Conservation (phyloP, 2,797 vertebrate species). For the Sebastes nivosus region DNA sequence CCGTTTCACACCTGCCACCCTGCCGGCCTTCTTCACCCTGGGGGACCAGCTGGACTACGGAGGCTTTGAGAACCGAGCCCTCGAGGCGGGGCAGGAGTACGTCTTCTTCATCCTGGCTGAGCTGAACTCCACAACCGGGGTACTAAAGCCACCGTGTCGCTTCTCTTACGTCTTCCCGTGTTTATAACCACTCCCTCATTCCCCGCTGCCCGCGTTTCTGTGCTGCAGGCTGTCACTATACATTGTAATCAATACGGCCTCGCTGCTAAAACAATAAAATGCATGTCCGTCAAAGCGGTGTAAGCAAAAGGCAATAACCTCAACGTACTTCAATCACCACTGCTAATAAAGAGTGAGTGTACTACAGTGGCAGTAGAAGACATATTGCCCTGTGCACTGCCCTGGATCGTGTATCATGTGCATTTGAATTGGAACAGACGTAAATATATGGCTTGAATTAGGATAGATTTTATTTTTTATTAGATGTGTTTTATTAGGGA, state of each 20-base stretch:
- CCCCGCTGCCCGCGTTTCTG: conserved; percentile 4
- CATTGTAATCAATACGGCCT: conserved; percentile 60
- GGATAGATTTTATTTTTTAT: conserved; percentile 38
- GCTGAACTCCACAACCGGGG: conserved; percentile 91
- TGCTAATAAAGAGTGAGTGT: conserved; percentile 65
- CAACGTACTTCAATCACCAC: conserved; percentile 39
- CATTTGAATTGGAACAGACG: conserved; percentile 40
- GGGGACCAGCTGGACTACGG: conserved; percentile 96
- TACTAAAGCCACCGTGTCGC: conserved; percentile 65
- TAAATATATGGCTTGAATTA: conserved; percentile 56
- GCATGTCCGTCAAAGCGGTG: conserved; percentile 65
- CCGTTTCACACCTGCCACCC: conserved; percentile 87
- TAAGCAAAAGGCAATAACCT: conserved; percentile 71
- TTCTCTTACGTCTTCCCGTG: not conserved
- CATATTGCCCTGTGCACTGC: conserved; percentile 42
- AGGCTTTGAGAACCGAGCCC: conserved; percentile 92
- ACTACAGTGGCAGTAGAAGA: conserved; percentile 32
- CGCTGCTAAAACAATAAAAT: conserved; percentile 70
- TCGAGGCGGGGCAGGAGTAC: conserved; percentile 93
- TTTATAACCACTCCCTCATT: conserved; percentile 14
- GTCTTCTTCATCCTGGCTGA: conserved; percentile 95
- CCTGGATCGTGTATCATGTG: conserved; percentile 4
- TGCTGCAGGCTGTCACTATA: conserved; percentile 63
- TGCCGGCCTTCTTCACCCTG: conserved; percentile 91
- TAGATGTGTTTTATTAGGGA: conserved; percentile 17